Base-by-base conservation (phyloP, 2,113 vertebrate species). In the human region DNA sequence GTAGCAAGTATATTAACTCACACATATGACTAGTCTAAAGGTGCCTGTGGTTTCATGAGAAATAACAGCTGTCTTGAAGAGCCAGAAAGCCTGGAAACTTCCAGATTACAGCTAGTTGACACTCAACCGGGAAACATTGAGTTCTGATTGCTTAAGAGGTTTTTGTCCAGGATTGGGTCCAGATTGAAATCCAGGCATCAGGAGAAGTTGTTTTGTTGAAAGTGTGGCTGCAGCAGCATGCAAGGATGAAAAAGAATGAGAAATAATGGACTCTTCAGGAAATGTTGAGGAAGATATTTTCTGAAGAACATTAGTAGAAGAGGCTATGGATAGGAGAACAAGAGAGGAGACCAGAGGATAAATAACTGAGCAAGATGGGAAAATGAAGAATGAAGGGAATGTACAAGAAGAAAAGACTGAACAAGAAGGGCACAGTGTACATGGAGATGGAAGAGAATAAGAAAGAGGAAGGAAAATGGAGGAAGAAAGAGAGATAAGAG, bases 1-100 rank as follows among this genome's bases (percentile, higher is more conserved):
- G 4, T 32, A 23, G 40, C 5, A 38, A 40, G 4, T 40, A 40
- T 40, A 40, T 40, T 40, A 40, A 40, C 40, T 3, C 40, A 40
- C 3, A 57, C 9, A 61, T 12, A 57, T 59, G 17, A 22, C 22
- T 35, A 45, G 1, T 2, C 4, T 57, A 23, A 72, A 90, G 45
- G 90, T 25, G 8, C 61, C 81, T 64, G n/a, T 43, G 38, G 59
- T 76, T 48, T 70, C 66, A 55, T 89, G 72, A 43, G 73, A 90
- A 80, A 86, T 2, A 35, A 95, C 20, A 61, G 89, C 89, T 25
- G 64, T 87, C 35, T 92, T 90, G 72, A 95, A 87, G 35, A 92
- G 89, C 20, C 89, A 92, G n/a, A 80, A 87, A 72, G 61, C 50
- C 48, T 48, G 48, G 48, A 48, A 48, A 48, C 22, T 92, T 40